Evolutionary conservation across 2,888 invertebrate species (phyloP).

Genomic region (Noctua fimbriata): DNA sequence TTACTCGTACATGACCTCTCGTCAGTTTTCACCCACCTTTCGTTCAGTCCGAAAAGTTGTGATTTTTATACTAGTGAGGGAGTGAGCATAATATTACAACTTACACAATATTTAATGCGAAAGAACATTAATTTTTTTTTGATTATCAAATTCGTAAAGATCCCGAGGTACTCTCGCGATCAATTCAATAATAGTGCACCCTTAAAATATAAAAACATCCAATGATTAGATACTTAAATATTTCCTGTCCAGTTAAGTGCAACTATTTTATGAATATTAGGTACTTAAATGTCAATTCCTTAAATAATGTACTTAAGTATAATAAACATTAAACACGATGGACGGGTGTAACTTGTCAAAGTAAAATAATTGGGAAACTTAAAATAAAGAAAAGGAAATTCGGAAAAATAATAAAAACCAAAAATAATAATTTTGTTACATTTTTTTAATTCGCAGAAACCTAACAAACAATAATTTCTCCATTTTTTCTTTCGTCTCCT

Average conservation of each 20-base stretch:
- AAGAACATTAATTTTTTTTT: constrained; percentile 77
- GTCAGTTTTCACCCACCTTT: constrained; percentile 56
- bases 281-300: constrained; percentile 87
- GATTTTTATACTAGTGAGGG: constrained; percentile 79
- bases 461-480: constrained; percentile 91
- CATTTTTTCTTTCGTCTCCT: constrained; percentile 86
- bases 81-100: constrained; percentile 83
- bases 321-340: constrained; percentile 89
- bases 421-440: constrained; percentile 88
- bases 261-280: constrained; percentile 84
- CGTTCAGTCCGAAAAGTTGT: constrained; percentile 67
- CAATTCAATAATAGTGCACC: constrained; percentile 80
- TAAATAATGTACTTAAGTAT: constrained; percentile 87
- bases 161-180: constrained; percentile 71
- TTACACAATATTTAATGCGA: constrained; percentile 84
- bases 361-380: constrained; percentile 74
- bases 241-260: constrained; percentile 85
- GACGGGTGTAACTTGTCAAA: constrained; percentile 90
- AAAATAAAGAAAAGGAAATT: constrained; percentile 72
- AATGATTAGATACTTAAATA: constrained; percentile 82
- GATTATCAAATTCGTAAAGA: constrained; percentile 86
- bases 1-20: constrained; percentile 45
- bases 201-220: constrained; percentile 86
- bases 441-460: constrained; percentile 90
- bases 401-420: constrained; percentile 82